Base-by-base conservation (phyloP, 2,797 vertebrate genomes). In the Botia kubotai region DNA sequence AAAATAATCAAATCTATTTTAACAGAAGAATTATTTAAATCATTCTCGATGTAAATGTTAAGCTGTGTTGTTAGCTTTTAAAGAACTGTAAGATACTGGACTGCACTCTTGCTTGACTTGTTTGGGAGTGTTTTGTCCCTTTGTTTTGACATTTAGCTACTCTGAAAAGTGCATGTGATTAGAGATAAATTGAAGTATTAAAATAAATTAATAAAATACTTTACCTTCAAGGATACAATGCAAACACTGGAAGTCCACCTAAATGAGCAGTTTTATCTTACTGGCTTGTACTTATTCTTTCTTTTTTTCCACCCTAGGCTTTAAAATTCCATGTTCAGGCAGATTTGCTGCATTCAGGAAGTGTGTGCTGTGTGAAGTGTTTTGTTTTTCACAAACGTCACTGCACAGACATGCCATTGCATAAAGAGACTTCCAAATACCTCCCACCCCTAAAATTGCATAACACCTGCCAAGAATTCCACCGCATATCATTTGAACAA, bases 391-490 rank as follows among this genome's bases (percentile, higher is more conserved):
- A 62, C 1, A 0, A 57, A 23, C 62, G 14, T 33, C 62, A 36
- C 62, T 33, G 26, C 13, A 14, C 13, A 6, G 26, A 63, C 62
- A 36, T 17, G 16, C 14, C 29, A 33, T 36, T 63, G 62, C 62
- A 63, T 10, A 63, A 60, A 60, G 2, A 11, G 39, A 48, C 53
- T 72, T 58, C 2, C 33, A 2, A 23, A 17, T 43, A 29, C 48
- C 69, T 72, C 29, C 69, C 29, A 71, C n/a, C 69, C n/a, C 21
- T 23, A 50, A 16, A 62, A 36, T 43, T 68, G 63, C 14, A 2
- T 6, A 67, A 66, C 50, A 21, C 14, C 68, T 33, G 33, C 33
- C 33, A 33, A 33, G 26, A 62, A 26, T 74, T 10, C 12, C 23
- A 33, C 46, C 26, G 3, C 33, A 33, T 33, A 33, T 33, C 33